Conservation (phyloP, 2,797 vertebrate genomes). For the Arrhamphus sclerolepis region DNA sequence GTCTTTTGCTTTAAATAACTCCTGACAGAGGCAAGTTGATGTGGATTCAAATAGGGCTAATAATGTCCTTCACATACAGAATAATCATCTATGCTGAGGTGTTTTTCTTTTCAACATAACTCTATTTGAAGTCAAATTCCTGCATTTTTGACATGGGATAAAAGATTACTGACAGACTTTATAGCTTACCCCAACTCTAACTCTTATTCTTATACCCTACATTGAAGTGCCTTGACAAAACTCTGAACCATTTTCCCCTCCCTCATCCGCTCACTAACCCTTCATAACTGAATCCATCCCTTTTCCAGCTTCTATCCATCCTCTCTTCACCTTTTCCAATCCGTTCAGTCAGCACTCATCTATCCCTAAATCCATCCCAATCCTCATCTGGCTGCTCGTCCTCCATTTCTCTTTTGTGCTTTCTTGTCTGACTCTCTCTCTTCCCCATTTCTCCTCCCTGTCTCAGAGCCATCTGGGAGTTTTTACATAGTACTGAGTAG, state of each 20-base stretch:
- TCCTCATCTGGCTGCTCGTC: conserved; percentile 67
- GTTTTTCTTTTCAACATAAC: conserved; percentile 33
- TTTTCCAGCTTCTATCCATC: conserved; percentile 57
- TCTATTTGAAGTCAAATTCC: conserved; percentile 1
- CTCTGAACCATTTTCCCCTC: conserved; percentile 9
- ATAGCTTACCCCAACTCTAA: not conserved
- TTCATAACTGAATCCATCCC: conserved; percentile 62
- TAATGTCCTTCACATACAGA: conserved; percentile 26
- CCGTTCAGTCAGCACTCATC: conserved; percentile 68
- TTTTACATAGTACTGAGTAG: conserved; percentile 71
- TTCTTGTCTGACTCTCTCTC: conserved; percentile 33
- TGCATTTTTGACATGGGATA: conserved; percentile 16
- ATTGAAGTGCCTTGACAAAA: conserved; percentile 25
- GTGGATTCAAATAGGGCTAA: conserved; percentile 31
- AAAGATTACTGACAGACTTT: conserved; percentile 23
- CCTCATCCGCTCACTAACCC: conserved; percentile 37
- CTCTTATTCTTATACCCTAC: conserved; percentile 8
- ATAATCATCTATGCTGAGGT: too few species aligned
- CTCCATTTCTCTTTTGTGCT: conserved; percentile 63
- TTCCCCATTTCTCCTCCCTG: conserved; percentile 37
- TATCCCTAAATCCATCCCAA: conserved; percentile 68
- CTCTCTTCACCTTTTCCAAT: conserved; percentile 61
- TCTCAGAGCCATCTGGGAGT: conserved; percentile 64
- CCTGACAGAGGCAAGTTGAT: conserved; percentile 15
- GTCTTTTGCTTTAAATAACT: too few species aligned